phyloP scores from a whole-genome alignment of 2,888 invertebrate genomes.

The Mimas tiliae region DNA sequence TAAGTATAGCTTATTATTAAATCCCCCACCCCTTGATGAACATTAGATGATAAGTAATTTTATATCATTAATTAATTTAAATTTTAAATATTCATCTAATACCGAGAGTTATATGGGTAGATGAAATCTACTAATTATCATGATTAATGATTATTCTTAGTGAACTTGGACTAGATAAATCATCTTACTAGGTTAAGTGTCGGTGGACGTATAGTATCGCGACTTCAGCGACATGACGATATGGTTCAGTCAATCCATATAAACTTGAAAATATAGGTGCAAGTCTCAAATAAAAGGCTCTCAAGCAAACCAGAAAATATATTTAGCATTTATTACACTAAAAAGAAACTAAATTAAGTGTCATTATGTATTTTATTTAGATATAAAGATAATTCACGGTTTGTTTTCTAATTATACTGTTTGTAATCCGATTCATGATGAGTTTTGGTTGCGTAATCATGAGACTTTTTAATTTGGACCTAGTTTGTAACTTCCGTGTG shows the following conservation, averaged over 20 bases:
- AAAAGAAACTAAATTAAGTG: conserved; percentile 35
- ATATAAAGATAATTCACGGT: conserved; percentile 47
- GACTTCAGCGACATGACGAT: conserved; percentile 34
- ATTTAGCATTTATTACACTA: conserved; percentile 46
- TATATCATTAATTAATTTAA: conserved; percentile 57
- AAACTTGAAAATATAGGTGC: conserved; percentile 57
- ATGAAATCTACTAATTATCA: conserved; percentile 73
- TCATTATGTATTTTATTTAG: conserved; percentile 43
- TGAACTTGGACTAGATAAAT: conserved; percentile 59
- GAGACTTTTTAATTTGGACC: conserved; percentile 64
- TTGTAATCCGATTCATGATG: conserved; percentile 69
- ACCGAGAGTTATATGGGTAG: conserved; percentile 58
- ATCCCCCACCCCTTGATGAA: conserved; percentile 60
- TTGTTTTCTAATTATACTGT: conserved; percentile 55
- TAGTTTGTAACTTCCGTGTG: conserved; percentile 68
- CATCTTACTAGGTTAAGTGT: conserved; percentile 61
- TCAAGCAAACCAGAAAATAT: conserved; percentile 40
- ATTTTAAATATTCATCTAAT: conserved; percentile 53
- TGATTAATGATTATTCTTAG: conserved; percentile 59
- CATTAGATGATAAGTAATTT: conserved; percentile 59
- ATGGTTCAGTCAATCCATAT: conserved; percentile 37
- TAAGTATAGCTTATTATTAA: conserved; percentile 64
- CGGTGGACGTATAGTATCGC: conserved; percentile 41
- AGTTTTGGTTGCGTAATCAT: conserved; percentile 61
- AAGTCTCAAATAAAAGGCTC: conserved; percentile 71